Conservation (phyloP, 2,888 invertebrate genomes). For the Pristionchus mayeri region DNA sequence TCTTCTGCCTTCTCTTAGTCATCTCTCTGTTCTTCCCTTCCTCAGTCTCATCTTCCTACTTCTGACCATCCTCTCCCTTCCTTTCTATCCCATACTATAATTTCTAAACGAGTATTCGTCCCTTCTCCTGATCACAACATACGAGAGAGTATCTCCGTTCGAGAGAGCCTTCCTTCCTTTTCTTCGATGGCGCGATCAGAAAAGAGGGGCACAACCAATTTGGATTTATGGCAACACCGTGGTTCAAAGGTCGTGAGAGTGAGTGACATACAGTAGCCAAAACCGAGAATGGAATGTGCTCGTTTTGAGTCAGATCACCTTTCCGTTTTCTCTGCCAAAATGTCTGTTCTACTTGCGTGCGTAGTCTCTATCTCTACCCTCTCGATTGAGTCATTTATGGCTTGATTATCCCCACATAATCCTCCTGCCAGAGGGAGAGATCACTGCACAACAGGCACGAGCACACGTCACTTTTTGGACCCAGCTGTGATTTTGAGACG, state of each 20-base stretch:
- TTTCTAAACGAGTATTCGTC: too few relatives aligned
- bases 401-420: slow-evolving; percentile 7
- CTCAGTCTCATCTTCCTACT: neutral
- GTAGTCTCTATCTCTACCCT: neutral
- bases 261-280: slow-evolving; percentile 12
- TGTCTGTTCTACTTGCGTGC: neutral
- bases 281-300: neutral
- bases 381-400: slow-evolving; percentile 12
- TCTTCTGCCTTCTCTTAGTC: slow-evolving; percentile 25
- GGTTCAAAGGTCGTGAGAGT: slow-evolving; percentile 13
- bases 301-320: neutral
- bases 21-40: slow-evolving; percentile 14
- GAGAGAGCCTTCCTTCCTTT: neutral
- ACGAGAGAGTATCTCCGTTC: too few relatives aligned
- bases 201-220: slow-evolving; percentile 12
- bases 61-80: neutral
- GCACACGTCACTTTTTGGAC: slow-evolving; percentile 16
- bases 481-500: neutral
- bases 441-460: neutral
- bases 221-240: slow-evolving; percentile 5
- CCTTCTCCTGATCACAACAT: too few relatives aligned
- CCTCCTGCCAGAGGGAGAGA: slow-evolving; percentile 12
- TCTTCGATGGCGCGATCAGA: neutral
- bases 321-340: neutral
- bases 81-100: neutral